These are phyloP conservation scores for Arion vulgaris DNA, from an alignment of 1,140 invertebrate genomes.

Conservation along the genomic window DNA sequence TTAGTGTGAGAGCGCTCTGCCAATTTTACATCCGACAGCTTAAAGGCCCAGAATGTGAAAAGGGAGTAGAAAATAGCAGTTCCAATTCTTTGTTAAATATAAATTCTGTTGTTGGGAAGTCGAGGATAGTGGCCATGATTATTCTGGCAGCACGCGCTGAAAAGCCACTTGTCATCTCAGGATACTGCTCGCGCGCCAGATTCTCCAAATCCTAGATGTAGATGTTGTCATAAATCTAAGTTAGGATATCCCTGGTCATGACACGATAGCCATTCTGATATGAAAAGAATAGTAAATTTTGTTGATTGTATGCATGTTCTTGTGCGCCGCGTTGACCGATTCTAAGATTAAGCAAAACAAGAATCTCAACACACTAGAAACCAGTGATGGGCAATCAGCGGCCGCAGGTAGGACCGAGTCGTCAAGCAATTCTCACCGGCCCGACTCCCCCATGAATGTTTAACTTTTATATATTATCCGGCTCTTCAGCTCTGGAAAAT, in stretches of 20 bases:
- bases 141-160: not conserved
- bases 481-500: too few species aligned
- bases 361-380: too few species aligned
- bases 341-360: too few species aligned
- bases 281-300: not conserved
- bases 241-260: not conserved
- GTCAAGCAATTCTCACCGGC: too few species aligned
- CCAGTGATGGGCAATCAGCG: too few species aligned
- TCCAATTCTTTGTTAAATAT: not conserved
- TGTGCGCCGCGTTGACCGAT: too few species aligned
- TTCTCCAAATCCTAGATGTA: not conserved
- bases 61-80: not conserved
- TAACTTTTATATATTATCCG: too few species aligned
- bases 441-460: too few species aligned
- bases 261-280: not conserved
- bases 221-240: not conserved
- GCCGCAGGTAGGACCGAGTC: too few species aligned
- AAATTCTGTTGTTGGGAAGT: not conserved
- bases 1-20: not conserved
- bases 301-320: too few species aligned
- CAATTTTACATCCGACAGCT: not conserved
- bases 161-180: not conserved
- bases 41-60: not conserved
- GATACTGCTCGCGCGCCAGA: not conserved
- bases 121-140: not conserved